Evolutionary conservation across 2,888 invertebrate species (phyloP).

Genomic region (Odontocolon sp.): DNA sequence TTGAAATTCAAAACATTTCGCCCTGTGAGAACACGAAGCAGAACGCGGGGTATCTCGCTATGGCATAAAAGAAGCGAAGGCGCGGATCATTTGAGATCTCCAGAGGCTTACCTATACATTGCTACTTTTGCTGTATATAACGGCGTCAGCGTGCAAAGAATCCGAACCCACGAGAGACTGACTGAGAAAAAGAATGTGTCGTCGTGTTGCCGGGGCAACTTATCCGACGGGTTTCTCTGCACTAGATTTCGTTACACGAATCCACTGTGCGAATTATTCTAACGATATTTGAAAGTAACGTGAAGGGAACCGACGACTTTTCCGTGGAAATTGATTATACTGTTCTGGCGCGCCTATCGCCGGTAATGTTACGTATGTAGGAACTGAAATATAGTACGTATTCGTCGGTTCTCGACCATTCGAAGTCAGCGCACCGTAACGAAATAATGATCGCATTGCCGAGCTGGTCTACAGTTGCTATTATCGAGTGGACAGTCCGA

Average conservation of each 20-base stretch:
- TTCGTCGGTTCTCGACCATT: conserved; percentile 58
- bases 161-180: no score
- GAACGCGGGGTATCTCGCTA: conserved; percentile 5
- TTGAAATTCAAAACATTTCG: conserved; percentile 59
- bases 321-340: conserved; percentile 24
- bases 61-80: conserved; percentile 20
- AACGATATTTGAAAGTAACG: conserved; percentile 35
- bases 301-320: conserved; percentile 16
- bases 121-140: background rate
- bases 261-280: background rate
- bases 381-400: conserved; percentile 16
- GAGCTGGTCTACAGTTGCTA: conserved; percentile 38
- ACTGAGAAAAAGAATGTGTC: no score
- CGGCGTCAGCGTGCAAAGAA: background rate
- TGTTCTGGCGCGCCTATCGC: conserved; percentile 28
- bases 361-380: conserved; percentile 36
- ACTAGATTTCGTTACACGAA: no score
- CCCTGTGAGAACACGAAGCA: conserved; percentile 26
- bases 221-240: no score
- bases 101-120: conserved; percentile 18
- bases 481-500: conserved; percentile 44
- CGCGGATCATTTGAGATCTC: conserved; percentile 43
- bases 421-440: conserved; percentile 69
- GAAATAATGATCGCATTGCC: conserved; percentile 65
- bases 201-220: no score